Conservation (phyloP, 2,113 vertebrate species). For the Oncorhynchus mykiss region DNA sequence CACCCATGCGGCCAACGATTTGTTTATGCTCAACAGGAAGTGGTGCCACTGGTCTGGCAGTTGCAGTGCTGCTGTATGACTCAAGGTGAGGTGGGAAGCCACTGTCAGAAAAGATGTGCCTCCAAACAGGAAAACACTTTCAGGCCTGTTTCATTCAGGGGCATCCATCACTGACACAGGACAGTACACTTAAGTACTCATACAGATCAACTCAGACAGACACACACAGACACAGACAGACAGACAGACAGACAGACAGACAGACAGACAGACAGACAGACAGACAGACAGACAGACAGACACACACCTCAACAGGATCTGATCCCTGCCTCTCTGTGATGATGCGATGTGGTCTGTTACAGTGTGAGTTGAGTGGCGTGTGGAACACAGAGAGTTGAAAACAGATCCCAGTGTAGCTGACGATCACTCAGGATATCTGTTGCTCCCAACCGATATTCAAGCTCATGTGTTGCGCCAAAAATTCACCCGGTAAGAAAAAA, state of each 20-base stretch:
- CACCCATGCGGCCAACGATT: not conserved
- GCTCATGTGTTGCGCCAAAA: slow-evolving; percentile 20
- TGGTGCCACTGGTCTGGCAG: not conserved
- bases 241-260: too few species aligned
- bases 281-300: not conserved
- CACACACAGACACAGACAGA: too few species aligned
- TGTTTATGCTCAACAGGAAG: not conserved
- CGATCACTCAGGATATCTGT: slow-evolving; percentile 21
- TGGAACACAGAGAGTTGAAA: not conserved
- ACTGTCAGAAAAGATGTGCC: slow-evolving; percentile 30
- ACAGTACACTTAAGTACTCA: too few species aligned
- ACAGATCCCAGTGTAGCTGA: not conserved
- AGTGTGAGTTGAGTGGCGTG: not conserved
- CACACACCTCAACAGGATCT: not conserved
- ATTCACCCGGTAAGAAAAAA: slow-evolving; percentile 14
- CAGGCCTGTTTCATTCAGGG: too few species aligned
- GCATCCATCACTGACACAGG: too few species aligned
- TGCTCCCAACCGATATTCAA: slow-evolving; percentile 35
- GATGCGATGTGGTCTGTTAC: too few species aligned
- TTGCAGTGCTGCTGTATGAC: not conserved
- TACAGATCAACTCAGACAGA: too few species aligned
- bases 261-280: not conserved
- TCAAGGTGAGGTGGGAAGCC: slow-evolving; percentile 28
- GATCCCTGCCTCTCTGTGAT: too few species aligned
- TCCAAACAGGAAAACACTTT: not conserved